These are phyloP conservation scores for Psophia crepitans DNA, from an alignment of 2,113 vertebrate species.

Conservation along the genomic window DNA sequence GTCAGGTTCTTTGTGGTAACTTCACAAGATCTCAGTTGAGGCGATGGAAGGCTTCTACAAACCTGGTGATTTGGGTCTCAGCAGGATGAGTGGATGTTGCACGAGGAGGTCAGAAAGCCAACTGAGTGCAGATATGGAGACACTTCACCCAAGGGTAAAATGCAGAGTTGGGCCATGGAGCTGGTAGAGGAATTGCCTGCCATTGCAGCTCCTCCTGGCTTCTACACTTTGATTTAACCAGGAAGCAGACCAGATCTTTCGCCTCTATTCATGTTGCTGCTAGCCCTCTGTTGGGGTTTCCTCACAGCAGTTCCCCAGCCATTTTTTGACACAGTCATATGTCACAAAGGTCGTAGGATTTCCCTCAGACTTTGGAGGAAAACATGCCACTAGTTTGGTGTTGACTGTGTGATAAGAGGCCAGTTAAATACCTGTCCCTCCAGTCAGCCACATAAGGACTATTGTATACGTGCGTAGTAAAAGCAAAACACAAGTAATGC, in stretches of 20 bases:
- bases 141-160: background rate
- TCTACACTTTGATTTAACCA: background rate
- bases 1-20: background rate
- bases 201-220: background rate
- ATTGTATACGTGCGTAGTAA: background rate
- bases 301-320: background rate
- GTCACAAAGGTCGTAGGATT: background rate
- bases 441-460: background rate
- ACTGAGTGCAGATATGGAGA: background rate
- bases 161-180: background rate
- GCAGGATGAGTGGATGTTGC: background rate
- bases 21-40: background rate
- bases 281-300: background rate
- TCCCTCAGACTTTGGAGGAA: background rate
- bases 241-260: background rate
- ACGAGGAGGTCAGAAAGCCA: background rate
- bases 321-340: background rate
- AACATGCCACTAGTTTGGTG: background rate
- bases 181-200: background rate
- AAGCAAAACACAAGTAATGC: background rate
- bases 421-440: background rate
- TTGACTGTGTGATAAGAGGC: background rate
- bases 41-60: background rate
- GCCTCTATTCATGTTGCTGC: background rate
- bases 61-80: background rate